phyloP scores from a whole-genome alignment of 2,888 invertebrate genomes.

The Stramonita haemastoma region DNA sequence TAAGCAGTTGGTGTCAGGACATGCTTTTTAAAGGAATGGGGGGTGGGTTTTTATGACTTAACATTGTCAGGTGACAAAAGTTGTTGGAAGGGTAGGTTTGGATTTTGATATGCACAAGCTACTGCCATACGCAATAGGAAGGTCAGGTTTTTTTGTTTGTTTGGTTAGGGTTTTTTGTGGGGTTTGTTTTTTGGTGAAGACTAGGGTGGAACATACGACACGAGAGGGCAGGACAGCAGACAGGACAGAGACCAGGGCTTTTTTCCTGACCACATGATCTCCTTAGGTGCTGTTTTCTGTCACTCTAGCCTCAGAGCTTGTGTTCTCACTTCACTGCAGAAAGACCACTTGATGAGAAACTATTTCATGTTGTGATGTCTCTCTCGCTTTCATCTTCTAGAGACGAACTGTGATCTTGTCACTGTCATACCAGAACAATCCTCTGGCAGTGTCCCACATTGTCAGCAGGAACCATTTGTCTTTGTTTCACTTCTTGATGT shows the following conservation, averaged over 20 bases:
- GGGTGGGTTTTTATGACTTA: background rate
- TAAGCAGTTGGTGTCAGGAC: background rate
- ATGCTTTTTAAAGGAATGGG: background rate
- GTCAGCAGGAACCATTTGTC: background rate
- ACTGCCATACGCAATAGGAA: constrained; percentile 27
- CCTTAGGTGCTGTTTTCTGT: constrained; percentile 36
- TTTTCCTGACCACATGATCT: constrained; percentile 23
- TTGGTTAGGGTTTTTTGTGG: background rate
- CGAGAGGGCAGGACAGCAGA: background rate
- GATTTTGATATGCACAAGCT: background rate
- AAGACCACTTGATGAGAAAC: background rate
- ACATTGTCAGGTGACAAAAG: no score
- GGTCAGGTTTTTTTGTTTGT: background rate
- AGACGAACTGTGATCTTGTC: constrained; percentile 35
- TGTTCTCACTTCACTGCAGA: background rate
- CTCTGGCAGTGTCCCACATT: background rate
- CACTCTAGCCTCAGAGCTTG: background rate
- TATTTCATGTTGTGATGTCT: background rate
- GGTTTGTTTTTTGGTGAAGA: no score
- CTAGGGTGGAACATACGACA: background rate
- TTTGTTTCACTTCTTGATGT: background rate
- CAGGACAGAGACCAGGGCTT: constrained; percentile 8
- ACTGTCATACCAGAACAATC: background rate
- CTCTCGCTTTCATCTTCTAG: constrained; percentile 7
- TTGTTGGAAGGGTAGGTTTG: background rate